These are phyloP conservation scores for Hipparchia sbordonii DNA, from an alignment of 2,888 invertebrate genomes.

Conservation along the genomic window DNA sequence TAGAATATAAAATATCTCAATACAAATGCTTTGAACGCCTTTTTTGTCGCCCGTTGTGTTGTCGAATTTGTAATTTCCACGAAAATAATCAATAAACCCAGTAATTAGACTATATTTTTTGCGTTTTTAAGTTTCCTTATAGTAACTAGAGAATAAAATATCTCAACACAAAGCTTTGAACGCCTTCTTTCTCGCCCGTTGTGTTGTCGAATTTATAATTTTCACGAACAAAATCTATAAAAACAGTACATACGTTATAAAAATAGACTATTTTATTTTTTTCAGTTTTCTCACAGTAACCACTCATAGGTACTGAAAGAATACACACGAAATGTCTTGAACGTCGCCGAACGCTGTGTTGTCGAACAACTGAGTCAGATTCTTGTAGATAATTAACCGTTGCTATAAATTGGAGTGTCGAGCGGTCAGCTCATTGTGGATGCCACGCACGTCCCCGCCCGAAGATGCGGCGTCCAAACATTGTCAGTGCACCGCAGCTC, in stretches of 20 bases:
- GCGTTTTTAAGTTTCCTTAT: too few relatives aligned
- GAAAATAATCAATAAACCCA: background rate
- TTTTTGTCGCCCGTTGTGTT: background rate
- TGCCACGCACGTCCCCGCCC: slow-evolving; percentile 54
- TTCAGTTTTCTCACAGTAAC: too few relatives aligned
- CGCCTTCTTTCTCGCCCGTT: background rate
- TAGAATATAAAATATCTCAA: background rate
- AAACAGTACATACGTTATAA: too few relatives aligned
- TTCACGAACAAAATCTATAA: background rate
- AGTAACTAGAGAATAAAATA: background rate
- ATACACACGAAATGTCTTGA: background rate
- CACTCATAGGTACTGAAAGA: background rate
- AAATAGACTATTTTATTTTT: too few relatives aligned
- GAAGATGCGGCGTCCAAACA: slow-evolving; percentile 70
- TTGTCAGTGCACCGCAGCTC: slow-evolving; percentile 71
- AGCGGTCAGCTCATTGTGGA: slow-evolving; percentile 63
- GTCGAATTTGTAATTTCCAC: background rate
- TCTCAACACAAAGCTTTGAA: background rate
- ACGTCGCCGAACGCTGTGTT: background rate
- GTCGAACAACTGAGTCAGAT: slow-evolving; percentile 57
- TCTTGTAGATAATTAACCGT: slow-evolving; percentile 75
- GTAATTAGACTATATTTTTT: too few relatives aligned
- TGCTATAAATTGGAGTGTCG: slow-evolving; percentile 70
- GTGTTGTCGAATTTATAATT: background rate
- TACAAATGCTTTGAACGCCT: background rate